Evolutionary conservation across 2,113 vertebrate genomes (phyloP).

Genomic region (Dascyllus trimaculatus): DNA sequence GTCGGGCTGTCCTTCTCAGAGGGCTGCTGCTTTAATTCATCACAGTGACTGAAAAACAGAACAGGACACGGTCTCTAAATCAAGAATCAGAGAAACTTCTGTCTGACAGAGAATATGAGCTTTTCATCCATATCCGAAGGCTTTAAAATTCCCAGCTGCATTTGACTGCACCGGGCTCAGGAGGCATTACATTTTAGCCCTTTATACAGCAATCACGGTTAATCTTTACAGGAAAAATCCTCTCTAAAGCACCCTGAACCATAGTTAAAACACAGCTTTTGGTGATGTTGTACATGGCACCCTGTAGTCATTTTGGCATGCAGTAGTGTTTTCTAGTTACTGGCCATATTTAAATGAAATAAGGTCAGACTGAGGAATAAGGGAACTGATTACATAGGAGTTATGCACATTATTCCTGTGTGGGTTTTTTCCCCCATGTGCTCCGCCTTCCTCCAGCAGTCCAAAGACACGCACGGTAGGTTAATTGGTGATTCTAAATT

Average conservation of each 20-base stretch:
- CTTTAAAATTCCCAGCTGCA: conserved; percentile 44
- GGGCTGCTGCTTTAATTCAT: conserved; percentile 26
- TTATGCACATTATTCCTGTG: too few species aligned
- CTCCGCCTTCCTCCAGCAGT: too few species aligned
- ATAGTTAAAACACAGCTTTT: conserved; percentile 28
- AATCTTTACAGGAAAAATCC: conserved; percentile 50
- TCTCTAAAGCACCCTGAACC: conserved; percentile 12
- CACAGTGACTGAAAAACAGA: conserved; percentile 6
- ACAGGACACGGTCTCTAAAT: conserved; percentile 27
- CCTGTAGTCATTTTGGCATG: conserved; percentile 20
- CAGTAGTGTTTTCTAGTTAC: conserved; percentile 2
- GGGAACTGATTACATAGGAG: too few species aligned
- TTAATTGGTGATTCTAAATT: too few species aligned
- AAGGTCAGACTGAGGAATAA: too few species aligned
- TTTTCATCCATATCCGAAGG: conserved; percentile 30
- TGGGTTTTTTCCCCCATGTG: too few species aligned
- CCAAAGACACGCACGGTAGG: too few species aligned
- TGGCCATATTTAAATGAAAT: conserved; percentile 21
- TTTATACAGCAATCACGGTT: conserved; percentile 48
- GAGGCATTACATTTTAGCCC: conserved; percentile 47
- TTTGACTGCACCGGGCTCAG: conserved; percentile 50
- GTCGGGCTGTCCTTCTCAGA: not conserved
- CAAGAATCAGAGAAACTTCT: conserved; percentile 11
- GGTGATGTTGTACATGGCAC: conserved; percentile 13
- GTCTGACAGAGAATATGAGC: conserved; percentile 22